These are phyloP conservation scores for Ostrea denselamellosa DNA, from an alignment of 1,140 invertebrate species.

Conservation along the genomic window DNA sequence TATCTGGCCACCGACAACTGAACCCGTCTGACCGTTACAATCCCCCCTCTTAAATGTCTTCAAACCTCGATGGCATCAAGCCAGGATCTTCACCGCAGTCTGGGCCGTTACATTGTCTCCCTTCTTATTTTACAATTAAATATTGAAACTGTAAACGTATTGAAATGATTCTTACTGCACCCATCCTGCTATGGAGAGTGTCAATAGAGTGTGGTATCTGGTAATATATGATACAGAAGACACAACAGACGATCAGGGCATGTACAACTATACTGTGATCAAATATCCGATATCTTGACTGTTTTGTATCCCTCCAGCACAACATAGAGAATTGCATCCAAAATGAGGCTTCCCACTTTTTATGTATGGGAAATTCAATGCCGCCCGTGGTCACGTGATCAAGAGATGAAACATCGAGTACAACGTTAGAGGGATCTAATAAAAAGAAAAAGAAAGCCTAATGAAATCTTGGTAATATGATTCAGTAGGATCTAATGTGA, in stretches of 20 bases:
- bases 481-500: too few species aligned
- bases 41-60: too few species aligned
- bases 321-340: slow-evolving; percentile 89
- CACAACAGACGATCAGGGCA: slow-evolving; percentile 85
- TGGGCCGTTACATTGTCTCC: too few species aligned
- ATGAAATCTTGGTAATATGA: too few species aligned
- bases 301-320: slow-evolving; percentile 88
- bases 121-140: too few species aligned
- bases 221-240: slow-evolving; percentile 89
- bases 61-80: too few species aligned
- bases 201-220: slow-evolving; percentile 86
- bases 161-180: slow-evolving; percentile 76
- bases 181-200: slow-evolving; percentile 88
- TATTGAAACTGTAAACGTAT: too few species aligned
- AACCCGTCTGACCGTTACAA: too few species aligned
- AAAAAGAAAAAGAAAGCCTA: neutral
- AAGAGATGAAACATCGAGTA: neutral
- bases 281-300: slow-evolving; percentile 88
- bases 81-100: too few species aligned
- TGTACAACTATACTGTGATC: slow-evolving; percentile 90
- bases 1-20: too few species aligned
- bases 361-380: neutral
- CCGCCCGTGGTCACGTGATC: neutral
- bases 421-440: neutral
- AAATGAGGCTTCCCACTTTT: slow-evolving; percentile 88